Evolutionary conservation across 2,888 invertebrate genomes (phyloP).

Genomic region (Junonia oenone): DNA sequence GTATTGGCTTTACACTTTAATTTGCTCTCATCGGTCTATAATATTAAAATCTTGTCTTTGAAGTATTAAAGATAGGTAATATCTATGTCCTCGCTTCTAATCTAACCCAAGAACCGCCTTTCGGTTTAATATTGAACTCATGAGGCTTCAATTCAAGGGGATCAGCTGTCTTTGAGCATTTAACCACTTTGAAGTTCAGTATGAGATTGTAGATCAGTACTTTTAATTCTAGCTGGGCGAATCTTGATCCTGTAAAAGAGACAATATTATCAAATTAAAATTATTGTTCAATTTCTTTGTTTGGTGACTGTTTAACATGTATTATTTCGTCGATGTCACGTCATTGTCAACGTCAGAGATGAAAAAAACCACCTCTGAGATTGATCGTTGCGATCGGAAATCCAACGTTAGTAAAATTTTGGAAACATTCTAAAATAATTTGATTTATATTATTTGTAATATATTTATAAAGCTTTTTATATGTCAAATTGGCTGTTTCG

Average conservation of each 20-base stretch:
- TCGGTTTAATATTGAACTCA: slow-evolving; percentile 43
- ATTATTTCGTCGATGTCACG: no score
- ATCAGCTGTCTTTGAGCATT: slow-evolving; percentile 51
- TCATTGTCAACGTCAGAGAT: no score
- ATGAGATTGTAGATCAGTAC: slow-evolving; percentile 50
- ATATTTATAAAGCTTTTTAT: no score
- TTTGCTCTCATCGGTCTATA: no score
- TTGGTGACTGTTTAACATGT: no score
- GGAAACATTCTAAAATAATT: no score
- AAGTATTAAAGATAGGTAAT: neutral
- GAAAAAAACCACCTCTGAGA: no score
- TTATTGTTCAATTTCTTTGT: neutral
- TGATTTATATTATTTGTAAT: no score
- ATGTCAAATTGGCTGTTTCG: no score
- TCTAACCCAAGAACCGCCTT: slow-evolving; percentile 49
- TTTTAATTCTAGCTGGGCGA: slow-evolving; percentile 61
- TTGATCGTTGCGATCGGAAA: no score
- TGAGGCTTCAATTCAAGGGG: slow-evolving; percentile 47
- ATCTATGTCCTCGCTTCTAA: slow-evolving; percentile 35
- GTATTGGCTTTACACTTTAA: no score
- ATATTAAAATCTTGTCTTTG: neutral
- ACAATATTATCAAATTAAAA: neutral
- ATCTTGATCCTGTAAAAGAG: slow-evolving; percentile 48
- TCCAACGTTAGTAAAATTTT: no score
- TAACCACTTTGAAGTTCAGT: slow-evolving; percentile 50